Evolutionary conservation across 2,797 vertebrate genomes (phyloP).

Genomic region (Spea hammondii): DNA sequence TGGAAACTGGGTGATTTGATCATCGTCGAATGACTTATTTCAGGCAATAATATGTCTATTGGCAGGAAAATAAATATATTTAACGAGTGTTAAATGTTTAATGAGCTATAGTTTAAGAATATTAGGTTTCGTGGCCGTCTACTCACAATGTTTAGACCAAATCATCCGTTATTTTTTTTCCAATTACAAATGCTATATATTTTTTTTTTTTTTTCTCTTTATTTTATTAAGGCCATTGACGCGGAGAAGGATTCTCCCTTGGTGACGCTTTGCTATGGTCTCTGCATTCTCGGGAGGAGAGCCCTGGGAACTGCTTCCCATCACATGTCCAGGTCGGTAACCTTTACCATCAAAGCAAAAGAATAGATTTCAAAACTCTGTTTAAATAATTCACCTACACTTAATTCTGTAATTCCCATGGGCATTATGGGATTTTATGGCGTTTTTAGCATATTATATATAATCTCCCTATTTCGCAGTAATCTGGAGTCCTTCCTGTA

Average conservation of each 20-base stretch:
- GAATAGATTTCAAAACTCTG: too few species aligned
- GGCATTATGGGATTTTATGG: too few species aligned
- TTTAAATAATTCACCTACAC: background rate
- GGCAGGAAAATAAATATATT: too few species aligned
- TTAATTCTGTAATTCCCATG: too few species aligned
- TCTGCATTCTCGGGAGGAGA: conserved; percentile 94
- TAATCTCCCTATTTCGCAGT: conserved; percentile 64
- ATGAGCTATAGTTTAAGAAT: too few species aligned
- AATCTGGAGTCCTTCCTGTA: conserved; percentile 98
- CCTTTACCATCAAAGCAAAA: background rate
- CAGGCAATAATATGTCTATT: too few species aligned
- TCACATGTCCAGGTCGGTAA: conserved; percentile 92
- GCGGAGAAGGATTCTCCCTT: conserved; percentile 89
- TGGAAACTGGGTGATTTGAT: background rate
- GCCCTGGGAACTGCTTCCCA: conserved; percentile 95
- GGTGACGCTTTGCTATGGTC: conserved; percentile 92
- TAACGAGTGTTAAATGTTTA: too few species aligned
- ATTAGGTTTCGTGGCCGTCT: too few species aligned
- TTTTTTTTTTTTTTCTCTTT: conserved; percentile 32
- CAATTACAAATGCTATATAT: background rate
- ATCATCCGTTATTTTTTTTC: too few species aligned
- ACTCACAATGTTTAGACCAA: too few species aligned
- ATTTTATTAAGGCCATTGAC: conserved; percentile 77
- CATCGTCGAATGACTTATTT: background rate
- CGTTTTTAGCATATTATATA: too few species aligned